These are phyloP conservation scores for Antheraea assamensis DNA, from an alignment of 2,888 invertebrate genomes.

Conservation along the genomic window DNA sequence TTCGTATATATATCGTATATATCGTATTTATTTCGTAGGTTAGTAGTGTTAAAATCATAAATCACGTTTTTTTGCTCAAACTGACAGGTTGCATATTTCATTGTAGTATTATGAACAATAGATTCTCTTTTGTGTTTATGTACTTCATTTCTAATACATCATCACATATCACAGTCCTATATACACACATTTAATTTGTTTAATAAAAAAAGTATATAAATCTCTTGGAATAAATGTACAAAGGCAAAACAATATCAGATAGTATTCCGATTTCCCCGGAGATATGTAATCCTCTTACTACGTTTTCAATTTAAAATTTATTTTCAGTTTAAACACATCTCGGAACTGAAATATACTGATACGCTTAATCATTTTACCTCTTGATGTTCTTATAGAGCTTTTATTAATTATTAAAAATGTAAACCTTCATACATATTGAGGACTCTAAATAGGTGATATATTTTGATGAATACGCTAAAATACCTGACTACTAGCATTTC, in stretches of 20 bases:
- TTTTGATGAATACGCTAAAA: background rate
- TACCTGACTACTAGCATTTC: too few relatives aligned
- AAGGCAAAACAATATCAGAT: conserved; percentile 36
- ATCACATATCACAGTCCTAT: background rate
- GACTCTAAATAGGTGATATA: background rate
- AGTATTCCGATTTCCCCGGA: conserved; percentile 50
- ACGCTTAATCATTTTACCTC: background rate
- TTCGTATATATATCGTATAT: too few relatives aligned
- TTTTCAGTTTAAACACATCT: conserved; percentile 35
- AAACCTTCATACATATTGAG: background rate
- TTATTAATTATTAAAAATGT: background rate
- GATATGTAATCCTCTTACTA: conserved; percentile 47
- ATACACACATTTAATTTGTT: background rate
- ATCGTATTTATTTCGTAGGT: too few relatives aligned
- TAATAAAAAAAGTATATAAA: background rate
- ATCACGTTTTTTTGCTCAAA: background rate
- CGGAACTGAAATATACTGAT: background rate
- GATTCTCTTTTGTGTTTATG: background rate
- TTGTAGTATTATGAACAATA: background rate
- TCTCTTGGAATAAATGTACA: conserved; percentile 30
- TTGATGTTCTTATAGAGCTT: background rate
- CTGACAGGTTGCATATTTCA: background rate
- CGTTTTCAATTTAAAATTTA: conserved; percentile 51
- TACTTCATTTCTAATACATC: background rate
- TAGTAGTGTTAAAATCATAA: too few relatives aligned